Base-by-base conservation (phyloP, 2,113 vertebrate species). In the Tor tambroides region DNA sequence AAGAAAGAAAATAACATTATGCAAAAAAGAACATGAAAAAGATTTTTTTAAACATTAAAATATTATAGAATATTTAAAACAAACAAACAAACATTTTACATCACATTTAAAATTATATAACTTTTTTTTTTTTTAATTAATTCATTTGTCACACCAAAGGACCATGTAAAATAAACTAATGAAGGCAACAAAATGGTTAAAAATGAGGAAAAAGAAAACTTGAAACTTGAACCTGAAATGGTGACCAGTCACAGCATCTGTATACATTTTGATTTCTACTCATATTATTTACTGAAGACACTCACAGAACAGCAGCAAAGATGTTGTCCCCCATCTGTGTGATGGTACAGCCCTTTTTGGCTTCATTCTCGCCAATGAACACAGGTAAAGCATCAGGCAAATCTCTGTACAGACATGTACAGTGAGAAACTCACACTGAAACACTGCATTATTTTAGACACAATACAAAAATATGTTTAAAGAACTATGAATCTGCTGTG, bases 261-360 rank as follows among this genome's bases (percentile, higher is more conserved):
- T 54, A 19, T 1, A 19, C 0, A 54, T 51, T 28, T 54, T 21
- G 3, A 7, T 5, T 17, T 12, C 8, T 26, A 59, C n/a, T 32
- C 5, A 14, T 51, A 51, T 46, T 32, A 26, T 35, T 43, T 54
- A 41, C 26, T 72, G 17, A 71, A 56, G 67, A 41, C 83, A 95
- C 97, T 97, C 95, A 99, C 98, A 96, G 96, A 88, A 98, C 95
- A 56, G 98, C 97, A 76, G 96, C 96, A 93, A 99, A 99, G 85
- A 99, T 79, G 51, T 99, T 99, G 91, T 98, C 97, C 75, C 98
- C 98, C 92, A 95, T 94, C 92, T 96, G 97, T 87, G 94, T 91
- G 88, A 99, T 97, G n/a, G 90, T 28, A 88, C 95, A 99, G 86
- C 96, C 95, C 88, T 97, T 98, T 93, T 95, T 96, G 0, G 97